Conservation (phyloP, 2,888 invertebrate species). For the Cistogaster globosa region DNA sequence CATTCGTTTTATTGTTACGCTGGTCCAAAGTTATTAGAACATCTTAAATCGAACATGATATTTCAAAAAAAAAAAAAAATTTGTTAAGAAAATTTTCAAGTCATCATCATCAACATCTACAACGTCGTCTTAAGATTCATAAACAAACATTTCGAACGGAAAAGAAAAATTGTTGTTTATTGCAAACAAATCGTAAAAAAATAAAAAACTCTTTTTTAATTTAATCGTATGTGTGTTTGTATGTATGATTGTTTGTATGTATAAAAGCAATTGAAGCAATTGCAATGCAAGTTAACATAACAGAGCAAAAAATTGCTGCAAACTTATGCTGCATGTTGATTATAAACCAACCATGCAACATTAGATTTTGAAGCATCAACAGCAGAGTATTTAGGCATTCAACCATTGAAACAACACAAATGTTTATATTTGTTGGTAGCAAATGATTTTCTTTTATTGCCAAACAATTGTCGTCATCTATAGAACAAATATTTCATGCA, state of each 20-base stretch:
- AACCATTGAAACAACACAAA: slow-evolving; percentile 62
- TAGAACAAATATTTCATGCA: slow-evolving; percentile 40
- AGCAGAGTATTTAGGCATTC: slow-evolving; percentile 31
- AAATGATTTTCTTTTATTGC: slow-evolving; percentile 56
- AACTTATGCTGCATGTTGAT: background rate
- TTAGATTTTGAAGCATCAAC: slow-evolving; percentile 27
- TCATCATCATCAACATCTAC: background rate
- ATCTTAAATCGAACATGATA: slow-evolving; percentile 41
- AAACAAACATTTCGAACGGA: slow-evolving; percentile 9
- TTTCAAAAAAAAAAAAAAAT: background rate
- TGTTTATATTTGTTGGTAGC: slow-evolving; percentile 47
- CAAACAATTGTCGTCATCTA: slow-evolving; percentile 56
- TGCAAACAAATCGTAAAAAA: background rate
- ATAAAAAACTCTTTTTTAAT: background rate
- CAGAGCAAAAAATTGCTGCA: background rate
- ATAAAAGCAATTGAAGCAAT: background rate
- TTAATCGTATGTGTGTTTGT: background rate
- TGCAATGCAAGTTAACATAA: slow-evolving; percentile 10
- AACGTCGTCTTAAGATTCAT: background rate
- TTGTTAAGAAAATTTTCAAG: slow-evolving; percentile 17
- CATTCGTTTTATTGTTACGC: background rate
- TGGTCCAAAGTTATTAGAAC: slow-evolving; percentile 54
- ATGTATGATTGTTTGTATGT: too few species aligned
- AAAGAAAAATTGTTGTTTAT: slow-evolving; percentile 26
- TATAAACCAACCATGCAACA: slow-evolving; percentile 51